phyloP scores from a whole-genome alignment of 1,140 invertebrate species.

The Pachyrhynchus sulphureomaculatus region DNA sequence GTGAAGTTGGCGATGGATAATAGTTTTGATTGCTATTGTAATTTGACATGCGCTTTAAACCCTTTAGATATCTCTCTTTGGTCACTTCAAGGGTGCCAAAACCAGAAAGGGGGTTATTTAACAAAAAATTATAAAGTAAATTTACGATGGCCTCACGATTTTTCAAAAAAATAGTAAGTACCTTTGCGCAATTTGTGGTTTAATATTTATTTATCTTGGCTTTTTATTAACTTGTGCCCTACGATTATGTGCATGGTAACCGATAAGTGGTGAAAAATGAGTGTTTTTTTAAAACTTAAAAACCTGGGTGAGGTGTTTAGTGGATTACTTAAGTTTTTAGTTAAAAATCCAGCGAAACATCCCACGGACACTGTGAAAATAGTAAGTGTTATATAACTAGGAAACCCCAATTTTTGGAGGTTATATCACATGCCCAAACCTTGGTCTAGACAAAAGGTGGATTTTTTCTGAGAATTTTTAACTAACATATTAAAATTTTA shows the following conservation, averaged over 20 bases:
- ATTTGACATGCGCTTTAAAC: too few relatives aligned
- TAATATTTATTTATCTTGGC: not conserved
- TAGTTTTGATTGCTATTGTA: too few relatives aligned
- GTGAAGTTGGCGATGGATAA: too few relatives aligned
- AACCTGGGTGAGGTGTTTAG: conserved; percentile 18
- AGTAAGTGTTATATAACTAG: conserved; percentile 43
- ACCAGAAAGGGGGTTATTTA: not conserved
- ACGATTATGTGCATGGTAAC: not conserved
- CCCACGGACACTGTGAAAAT: conserved; percentile 18
- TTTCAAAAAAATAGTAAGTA: conserved; percentile 37
- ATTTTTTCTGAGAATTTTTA: not conserved
- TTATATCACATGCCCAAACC: conserved; percentile 34
- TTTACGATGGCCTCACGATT: conserved; percentile 31
- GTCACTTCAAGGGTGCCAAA: conserved; percentile 3
- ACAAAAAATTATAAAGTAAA: not conserved
- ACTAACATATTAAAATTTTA: not conserved
- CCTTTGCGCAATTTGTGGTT: not conserved
- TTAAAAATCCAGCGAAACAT: conserved; percentile 8
- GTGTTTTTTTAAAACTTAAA: conserved; percentile 24
- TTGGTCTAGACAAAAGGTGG: not conserved
- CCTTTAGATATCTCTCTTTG: too few relatives aligned
- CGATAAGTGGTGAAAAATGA: conserved; percentile 15
- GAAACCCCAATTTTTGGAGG: conserved; percentile 22
- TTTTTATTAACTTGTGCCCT: not conserved
- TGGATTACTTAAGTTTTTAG: conserved; percentile 16